phyloP scores from a whole-genome alignment of 2,113 vertebrate genomes.

The Helogale parvula region DNA sequence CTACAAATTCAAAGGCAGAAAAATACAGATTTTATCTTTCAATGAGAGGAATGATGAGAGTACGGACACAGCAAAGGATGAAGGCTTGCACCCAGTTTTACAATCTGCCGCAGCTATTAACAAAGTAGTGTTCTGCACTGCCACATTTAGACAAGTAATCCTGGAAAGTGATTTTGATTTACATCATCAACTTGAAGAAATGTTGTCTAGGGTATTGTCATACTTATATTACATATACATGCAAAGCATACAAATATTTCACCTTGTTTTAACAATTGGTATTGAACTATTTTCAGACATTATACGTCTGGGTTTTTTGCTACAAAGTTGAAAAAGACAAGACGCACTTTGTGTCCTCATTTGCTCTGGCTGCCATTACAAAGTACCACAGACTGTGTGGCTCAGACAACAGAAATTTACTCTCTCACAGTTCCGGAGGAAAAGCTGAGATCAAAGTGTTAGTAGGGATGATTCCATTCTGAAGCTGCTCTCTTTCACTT shows the following conservation, averaged over 20 bases:
- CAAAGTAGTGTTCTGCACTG: background rate
- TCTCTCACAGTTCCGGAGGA: background rate
- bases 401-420: background rate
- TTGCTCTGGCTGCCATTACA: background rate
- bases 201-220: background rate
- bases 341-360: background rate
- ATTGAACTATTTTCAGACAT: background rate
- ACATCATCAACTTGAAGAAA: background rate
- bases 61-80: background rate
- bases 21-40: background rate
- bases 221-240: background rate
- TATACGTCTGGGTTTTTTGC: background rate
- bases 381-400: background rate
- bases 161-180: background rate
- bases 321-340: background rate
- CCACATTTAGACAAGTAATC: background rate
- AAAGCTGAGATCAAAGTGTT: background rate
- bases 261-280: background rate
- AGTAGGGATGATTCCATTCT: background rate
- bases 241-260: background rate
- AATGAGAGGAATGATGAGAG: fast-evolving
- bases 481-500: background rate
- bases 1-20: background rate
- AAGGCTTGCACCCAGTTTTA: background rate
- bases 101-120: background rate